These are phyloP conservation scores for Micromussa lordhowensis DNA, from an alignment of 92 coral and sea anemone species.

Conservation along the genomic window DNA sequence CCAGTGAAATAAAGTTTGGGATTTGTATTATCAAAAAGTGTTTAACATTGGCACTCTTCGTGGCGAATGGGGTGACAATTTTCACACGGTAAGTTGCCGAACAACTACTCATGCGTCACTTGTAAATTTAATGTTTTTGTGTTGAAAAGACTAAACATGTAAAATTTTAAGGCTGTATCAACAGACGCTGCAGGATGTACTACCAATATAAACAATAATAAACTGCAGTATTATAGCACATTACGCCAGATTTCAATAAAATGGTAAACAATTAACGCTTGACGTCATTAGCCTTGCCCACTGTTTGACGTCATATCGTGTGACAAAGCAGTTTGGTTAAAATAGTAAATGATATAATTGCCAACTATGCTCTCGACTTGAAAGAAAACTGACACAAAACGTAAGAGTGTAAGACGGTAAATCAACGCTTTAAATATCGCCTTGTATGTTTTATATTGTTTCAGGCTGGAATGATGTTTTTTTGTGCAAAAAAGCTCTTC, in stretches of 20 bases:
- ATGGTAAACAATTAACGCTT: slow-evolving; percentile 24
- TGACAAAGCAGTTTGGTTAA: slow-evolving; percentile 19
- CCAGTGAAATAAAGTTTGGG: no score
- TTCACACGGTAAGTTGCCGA: not conserved
- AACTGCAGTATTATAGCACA: not conserved
- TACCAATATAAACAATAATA: not conserved
- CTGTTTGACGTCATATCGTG: slow-evolving; percentile 26
- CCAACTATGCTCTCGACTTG: not conserved
- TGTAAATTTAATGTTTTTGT: not conserved
- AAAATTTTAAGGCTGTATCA: not conserved
- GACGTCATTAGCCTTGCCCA: slow-evolving; percentile 24
- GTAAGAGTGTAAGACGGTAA: not conserved
- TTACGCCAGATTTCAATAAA: not conserved
- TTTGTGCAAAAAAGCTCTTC: not conserved
- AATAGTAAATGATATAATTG: not conserved
- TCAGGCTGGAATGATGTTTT: not conserved
- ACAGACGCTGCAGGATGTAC: not conserved
- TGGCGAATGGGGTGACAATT: not conserved
- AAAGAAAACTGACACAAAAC: not conserved
- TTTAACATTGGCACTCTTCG: no score
- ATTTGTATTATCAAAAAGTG: no score
- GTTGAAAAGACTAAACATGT: not conserved
- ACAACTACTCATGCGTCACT: not conserved
- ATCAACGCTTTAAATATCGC: not conserved
- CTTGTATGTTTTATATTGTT: not conserved